These are phyloP conservation scores for Oconnorella tubifera DNA, from an alignment of 2,888 invertebrate genomes.

Conservation along the genomic window DNA sequence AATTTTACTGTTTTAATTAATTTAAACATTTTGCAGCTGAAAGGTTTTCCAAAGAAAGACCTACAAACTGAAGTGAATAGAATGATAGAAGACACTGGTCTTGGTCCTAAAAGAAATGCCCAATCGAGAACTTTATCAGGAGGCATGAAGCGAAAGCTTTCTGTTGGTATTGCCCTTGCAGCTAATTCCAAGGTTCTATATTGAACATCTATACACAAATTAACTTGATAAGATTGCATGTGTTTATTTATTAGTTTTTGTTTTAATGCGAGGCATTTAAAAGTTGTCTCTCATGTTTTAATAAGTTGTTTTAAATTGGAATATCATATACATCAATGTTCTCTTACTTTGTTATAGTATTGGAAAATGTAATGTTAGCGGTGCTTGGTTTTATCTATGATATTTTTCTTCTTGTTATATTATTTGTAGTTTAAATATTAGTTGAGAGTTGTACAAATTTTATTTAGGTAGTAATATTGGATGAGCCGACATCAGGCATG, in stretches of 20 bases:
- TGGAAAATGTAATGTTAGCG: too few relatives aligned
- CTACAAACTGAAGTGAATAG: constrained; percentile 37
- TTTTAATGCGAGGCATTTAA: too few relatives aligned
- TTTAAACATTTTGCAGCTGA: too few relatives aligned
- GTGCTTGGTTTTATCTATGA: too few relatives aligned
- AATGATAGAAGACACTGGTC: constrained; percentile 25
- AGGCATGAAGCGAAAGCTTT: constrained; percentile 51
- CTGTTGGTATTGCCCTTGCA: constrained; percentile 53
- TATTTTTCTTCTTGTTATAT: too few relatives aligned
- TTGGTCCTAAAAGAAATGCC: constrained; percentile 37
- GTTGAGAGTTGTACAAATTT: neutral
- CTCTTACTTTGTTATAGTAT: too few relatives aligned
- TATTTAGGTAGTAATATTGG: constrained; percentile 54
- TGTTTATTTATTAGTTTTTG: too few relatives aligned
- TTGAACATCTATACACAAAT: neutral
- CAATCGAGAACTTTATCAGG: constrained; percentile 46
- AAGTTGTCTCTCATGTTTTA: too few relatives aligned
- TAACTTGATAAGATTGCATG: neutral
- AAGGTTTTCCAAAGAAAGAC: constrained; percentile 28
- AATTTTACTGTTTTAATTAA: too few relatives aligned
- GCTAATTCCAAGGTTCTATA: constrained; percentile 51
- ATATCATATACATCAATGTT: too few relatives aligned
- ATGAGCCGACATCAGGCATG: constrained; percentile 61
- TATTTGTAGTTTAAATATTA: too few relatives aligned
- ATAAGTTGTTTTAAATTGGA: too few relatives aligned